These are phyloP conservation scores for Sapayoa aenigma DNA, from an alignment of 2,113 vertebrate species.

Conservation along the genomic window DNA sequence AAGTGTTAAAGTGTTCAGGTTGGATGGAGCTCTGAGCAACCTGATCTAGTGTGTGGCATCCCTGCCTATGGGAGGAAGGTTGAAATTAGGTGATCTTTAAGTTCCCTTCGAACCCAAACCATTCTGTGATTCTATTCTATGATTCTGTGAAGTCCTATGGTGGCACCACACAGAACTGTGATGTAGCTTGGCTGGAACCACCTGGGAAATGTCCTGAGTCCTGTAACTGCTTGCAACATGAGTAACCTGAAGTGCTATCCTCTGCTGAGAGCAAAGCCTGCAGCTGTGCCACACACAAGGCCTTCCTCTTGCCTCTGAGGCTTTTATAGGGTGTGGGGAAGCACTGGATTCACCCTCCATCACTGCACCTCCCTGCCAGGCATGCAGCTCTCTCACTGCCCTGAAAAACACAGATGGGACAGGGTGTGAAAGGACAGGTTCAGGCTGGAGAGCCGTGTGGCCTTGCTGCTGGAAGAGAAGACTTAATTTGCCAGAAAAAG, in stretches of 20 bases:
- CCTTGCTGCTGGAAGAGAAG: neutral
- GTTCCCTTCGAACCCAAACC: neutral
- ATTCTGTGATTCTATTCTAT: neutral
- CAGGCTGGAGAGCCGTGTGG: neutral
- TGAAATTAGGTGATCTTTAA: neutral
- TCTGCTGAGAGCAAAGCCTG: neutral
- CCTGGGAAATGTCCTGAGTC: accelerated
- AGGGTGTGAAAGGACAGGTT: neutral
- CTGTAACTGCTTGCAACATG: neutral
- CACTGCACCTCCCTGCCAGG: accelerated
- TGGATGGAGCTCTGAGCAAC: neutral
- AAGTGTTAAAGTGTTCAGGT: neutral
- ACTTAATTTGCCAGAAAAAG: neutral
- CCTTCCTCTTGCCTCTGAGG: neutral
- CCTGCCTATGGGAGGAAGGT: neutral
- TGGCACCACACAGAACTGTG: neutral
- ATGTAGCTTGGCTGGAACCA: neutral
- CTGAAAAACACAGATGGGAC: accelerated
- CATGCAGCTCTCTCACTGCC: neutral
- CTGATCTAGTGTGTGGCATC: neutral
- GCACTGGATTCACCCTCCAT: neutral
- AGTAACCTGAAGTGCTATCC: neutral
- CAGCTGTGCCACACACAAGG: neutral
- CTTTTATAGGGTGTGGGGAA: neutral
- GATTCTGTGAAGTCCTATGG: neutral